These are phyloP conservation scores for Sebastes trivittatus DNA, from an alignment of 2,797 vertebrate genomes.

Conservation along the genomic window DNA sequence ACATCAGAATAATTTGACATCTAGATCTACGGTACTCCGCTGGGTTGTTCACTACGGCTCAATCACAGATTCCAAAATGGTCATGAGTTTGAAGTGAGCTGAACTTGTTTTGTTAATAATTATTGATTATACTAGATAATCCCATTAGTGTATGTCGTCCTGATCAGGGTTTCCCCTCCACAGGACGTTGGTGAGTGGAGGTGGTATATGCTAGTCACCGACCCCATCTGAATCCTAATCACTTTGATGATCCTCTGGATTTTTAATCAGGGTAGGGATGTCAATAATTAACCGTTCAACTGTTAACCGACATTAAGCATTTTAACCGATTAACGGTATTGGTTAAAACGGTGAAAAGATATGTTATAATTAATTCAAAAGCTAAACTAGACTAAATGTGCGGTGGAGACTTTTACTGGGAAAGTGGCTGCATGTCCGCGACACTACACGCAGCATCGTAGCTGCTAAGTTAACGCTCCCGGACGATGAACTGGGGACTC, in stretches of 20 bases:
- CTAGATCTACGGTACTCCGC: not conserved
- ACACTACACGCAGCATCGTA: no score
- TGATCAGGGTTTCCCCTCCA: not conserved
- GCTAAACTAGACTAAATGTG: no score
- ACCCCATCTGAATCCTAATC: not conserved
- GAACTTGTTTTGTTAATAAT: not conserved
- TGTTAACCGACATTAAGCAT: no score
- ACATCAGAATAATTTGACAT: not conserved
- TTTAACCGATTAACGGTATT: fast-evolving
- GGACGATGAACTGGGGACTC: no score
- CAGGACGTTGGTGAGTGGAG: no score
- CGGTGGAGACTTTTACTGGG: no score
- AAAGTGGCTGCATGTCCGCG: no score
- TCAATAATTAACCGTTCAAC: no score
- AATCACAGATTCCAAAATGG: not conserved
- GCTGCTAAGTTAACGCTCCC: no score
- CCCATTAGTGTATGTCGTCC: not conserved
- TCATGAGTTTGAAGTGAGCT: not conserved
- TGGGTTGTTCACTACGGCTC: not conserved
- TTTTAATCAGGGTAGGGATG: fast-evolving
- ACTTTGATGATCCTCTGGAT: not conserved
- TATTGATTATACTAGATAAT: not conserved
- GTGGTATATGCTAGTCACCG: not conserved
- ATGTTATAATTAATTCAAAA: no score
- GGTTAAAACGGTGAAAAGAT: fast-evolving